phyloP scores from a whole-genome alignment of 2,113 vertebrate species.

The Tiliqua scincoides region DNA sequence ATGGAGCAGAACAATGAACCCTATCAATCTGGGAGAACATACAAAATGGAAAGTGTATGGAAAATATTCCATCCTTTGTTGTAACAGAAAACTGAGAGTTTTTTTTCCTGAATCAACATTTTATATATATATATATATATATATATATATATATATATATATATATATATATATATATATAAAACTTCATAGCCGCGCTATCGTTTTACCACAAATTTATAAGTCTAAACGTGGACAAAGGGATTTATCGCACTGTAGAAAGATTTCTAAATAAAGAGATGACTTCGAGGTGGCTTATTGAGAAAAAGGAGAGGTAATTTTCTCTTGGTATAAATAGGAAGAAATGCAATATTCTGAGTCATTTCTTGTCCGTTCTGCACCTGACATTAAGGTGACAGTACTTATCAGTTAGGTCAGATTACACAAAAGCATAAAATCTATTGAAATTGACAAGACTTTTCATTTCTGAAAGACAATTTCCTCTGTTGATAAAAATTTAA shows the following conservation, averaged over 20 bases:
- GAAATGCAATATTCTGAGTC: background rate
- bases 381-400: background rate
- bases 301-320: too few relatives aligned
- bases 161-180: too few relatives aligned
- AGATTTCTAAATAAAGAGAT: too few relatives aligned
- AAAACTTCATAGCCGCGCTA: too few relatives aligned
- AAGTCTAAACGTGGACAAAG: too few relatives aligned
- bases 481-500: background rate
- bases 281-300: too few relatives aligned
- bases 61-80: background rate
- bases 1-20: background rate
- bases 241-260: too few relatives aligned
- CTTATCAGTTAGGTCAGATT: background rate
- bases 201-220: too few relatives aligned
- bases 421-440: background rate
- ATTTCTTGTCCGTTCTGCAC: background rate
- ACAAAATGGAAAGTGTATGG: background rate
- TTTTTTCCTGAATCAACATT: too few relatives aligned
- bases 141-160: too few relatives aligned
- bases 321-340: background rate
- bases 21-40: background rate
- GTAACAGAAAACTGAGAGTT: too few relatives aligned
- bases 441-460: constrained; percentile 20
- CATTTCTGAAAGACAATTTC: background rate
- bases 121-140: too few relatives aligned